Evolutionary conservation across 2,888 invertebrate genomes (phyloP).

Genomic region (Syritta pipiens): DNA sequence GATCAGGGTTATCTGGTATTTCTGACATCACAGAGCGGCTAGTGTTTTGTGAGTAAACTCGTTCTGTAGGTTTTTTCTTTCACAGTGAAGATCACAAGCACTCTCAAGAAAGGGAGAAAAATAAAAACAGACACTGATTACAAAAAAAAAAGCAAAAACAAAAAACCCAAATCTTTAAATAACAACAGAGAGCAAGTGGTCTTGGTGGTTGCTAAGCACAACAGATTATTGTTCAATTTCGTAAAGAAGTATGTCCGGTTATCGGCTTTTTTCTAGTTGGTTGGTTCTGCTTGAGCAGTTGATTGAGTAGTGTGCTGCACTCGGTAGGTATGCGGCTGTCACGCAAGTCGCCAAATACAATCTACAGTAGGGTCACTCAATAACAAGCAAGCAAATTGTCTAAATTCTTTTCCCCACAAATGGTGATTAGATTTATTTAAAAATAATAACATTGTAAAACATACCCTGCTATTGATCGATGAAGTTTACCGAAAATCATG

Average conservation of each 20-base stretch:
- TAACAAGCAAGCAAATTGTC: conserved; percentile 1
- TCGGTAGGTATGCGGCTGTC: neutral
- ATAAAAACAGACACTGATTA: conserved; percentile 25
- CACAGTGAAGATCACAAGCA: neutral
- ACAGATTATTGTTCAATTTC: conserved; percentile 21
- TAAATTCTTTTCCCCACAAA: too few relatives aligned
- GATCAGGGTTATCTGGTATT: conserved; percentile 47
- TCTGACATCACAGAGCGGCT: conserved; percentile 59
- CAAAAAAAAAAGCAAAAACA: conserved; percentile 36
- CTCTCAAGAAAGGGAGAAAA: neutral
- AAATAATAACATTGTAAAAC: conserved; percentile 15
- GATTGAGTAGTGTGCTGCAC: neutral
- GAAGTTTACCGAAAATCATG: conserved; percentile 51
- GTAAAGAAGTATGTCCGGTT: conserved; percentile 26
- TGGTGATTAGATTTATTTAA: too few relatives aligned
- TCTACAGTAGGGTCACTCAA: conserved; percentile 6
- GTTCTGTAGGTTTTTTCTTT: conserved; percentile 25
- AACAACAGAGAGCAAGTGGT: conserved; percentile 12
- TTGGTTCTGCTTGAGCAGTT: neutral
- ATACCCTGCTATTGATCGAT: conserved; percentile 44
- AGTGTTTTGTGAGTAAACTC: conserved; percentile 15
- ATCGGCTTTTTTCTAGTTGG: conserved; percentile 1
- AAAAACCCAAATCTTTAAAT: conserved; percentile 34
- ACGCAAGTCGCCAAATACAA: neutral
- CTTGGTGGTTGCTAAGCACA: conserved; percentile 35